phyloP scores from a whole-genome alignment of 2,888 invertebrate species.

The Desoria tigrina region DNA sequence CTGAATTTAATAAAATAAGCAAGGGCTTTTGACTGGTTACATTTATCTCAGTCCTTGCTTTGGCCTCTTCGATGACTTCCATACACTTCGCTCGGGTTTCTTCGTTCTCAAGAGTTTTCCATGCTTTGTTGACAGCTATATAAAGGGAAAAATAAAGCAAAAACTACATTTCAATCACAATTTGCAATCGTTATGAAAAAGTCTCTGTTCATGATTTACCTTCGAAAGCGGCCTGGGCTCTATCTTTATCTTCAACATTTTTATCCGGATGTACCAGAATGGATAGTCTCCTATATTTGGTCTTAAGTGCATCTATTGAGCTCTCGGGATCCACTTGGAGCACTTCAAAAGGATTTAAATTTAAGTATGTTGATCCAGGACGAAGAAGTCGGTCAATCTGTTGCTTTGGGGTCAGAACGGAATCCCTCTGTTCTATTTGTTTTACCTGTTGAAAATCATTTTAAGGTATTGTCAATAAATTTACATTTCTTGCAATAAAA shows the following conservation, averaged over 20 bases:
- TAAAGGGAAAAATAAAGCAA: slow-evolving; percentile 32
- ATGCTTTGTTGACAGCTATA: slow-evolving; percentile 84
- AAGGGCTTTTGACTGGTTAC: slow-evolving; percentile 63
- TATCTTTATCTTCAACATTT: slow-evolving; percentile 91
- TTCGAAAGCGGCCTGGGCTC: slow-evolving; percentile 90
- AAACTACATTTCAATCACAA: too few species aligned
- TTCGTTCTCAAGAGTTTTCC: slow-evolving; percentile 93
- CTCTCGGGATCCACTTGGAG: slow-evolving; percentile 88
- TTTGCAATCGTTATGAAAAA: too few species aligned
- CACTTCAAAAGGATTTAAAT: slow-evolving; percentile 94
- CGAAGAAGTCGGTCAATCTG: slow-evolving; percentile 94
- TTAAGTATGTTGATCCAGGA: slow-evolving; percentile 97
- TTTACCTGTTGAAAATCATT: slow-evolving; percentile 73
- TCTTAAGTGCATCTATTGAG: slow-evolving; percentile 88
- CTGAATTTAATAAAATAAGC: too few species aligned
- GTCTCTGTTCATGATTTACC: slow-evolving; percentile 61
- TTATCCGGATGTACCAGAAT: slow-evolving; percentile 99
- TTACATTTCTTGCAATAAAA: slow-evolving; percentile 10
- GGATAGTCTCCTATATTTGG: slow-evolving; percentile 92
- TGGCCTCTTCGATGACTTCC: slow-evolving; percentile 96
- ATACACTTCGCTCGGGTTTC: slow-evolving; percentile 89
- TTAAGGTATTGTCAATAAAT: too few species aligned
- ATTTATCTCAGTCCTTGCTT: slow-evolving; percentile 89
- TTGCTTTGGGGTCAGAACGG: slow-evolving; percentile 92
- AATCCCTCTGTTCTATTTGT: slow-evolving; percentile 96